Evolutionary conservation across 2,888 invertebrate species (phyloP).

Genomic region (Callosobruchus maculatus): DNA sequence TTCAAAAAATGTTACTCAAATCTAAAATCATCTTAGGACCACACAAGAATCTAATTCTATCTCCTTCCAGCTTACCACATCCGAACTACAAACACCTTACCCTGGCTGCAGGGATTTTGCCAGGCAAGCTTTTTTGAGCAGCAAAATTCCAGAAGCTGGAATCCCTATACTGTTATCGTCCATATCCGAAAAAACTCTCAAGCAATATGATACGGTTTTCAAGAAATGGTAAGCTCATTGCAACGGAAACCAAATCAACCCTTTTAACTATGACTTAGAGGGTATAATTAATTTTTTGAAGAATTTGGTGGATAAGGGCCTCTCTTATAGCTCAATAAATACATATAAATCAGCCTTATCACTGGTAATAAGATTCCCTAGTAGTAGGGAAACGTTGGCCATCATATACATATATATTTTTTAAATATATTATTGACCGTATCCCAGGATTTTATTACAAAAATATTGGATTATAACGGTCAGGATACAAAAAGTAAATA

Average conservation of each 20-base stretch:
- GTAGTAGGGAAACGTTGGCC: no score
- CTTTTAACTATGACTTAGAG: no score
- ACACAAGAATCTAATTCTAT: not conserved
- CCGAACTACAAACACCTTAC: slow-evolving; percentile 1
- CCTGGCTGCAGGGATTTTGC: slow-evolving; percentile 6
- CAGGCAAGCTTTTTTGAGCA: not conserved
- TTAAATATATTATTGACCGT: no score
- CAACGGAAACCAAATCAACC: not conserved
- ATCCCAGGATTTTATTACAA: no score
- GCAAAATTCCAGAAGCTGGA: not conserved
- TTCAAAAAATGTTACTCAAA: not conserved
- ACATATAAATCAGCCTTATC: no score
- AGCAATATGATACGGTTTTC: not conserved
- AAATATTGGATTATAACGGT: no score
- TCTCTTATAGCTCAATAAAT: no score
- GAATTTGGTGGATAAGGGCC: no score
- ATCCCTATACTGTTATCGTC: not conserved
- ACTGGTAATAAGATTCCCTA: no score
- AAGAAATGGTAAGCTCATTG: not conserved
- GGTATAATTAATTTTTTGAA: no score
- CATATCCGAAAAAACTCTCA: not conserved
- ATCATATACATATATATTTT: no score
- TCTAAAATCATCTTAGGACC: slow-evolving; percentile 3
- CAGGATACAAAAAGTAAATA: no score
- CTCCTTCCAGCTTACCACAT: slow-evolving; percentile 1